Evolutionary conservation across 2,888 invertebrate genomes (phyloP).

Genomic region (Mimachlamys varia): DNA sequence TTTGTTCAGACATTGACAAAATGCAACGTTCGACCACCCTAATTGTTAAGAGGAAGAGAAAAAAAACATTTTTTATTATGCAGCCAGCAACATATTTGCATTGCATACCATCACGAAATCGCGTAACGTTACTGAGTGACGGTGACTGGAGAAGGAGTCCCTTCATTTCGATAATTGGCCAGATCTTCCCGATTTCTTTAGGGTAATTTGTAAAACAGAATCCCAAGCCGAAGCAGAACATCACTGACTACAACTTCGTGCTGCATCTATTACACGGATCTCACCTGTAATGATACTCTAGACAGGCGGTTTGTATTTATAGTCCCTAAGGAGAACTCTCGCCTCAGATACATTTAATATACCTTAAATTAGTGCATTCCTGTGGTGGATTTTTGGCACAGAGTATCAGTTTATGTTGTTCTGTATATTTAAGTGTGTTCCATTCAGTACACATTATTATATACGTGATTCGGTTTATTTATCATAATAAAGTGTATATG

Average conservation of each 20-base stretch:
- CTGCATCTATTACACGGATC: background rate
- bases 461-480: background rate
- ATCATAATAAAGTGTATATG: background rate
- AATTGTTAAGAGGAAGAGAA: background rate
- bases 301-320: background rate
- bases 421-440: background rate
- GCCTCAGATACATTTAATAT: background rate
- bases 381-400: slow-evolving; percentile 3
- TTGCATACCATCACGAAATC: slow-evolving; percentile 29
- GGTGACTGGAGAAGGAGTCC: background rate
- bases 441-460: background rate
- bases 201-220: slow-evolving; percentile 24
- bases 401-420: background rate
- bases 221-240: background rate
- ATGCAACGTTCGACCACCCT: too few relatives aligned
- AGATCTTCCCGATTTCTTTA: background rate
- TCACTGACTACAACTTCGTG: background rate
- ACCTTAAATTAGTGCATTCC: slow-evolving; percentile 4
- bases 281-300: background rate
- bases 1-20: too few relatives aligned
- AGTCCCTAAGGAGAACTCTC: background rate
- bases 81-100: background rate
- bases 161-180: background rate
- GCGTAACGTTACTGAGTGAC: background rate
- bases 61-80: background rate